phyloP scores from a whole-genome alignment of 1,140 invertebrate species.

The Drosophila bifasciata region DNA sequence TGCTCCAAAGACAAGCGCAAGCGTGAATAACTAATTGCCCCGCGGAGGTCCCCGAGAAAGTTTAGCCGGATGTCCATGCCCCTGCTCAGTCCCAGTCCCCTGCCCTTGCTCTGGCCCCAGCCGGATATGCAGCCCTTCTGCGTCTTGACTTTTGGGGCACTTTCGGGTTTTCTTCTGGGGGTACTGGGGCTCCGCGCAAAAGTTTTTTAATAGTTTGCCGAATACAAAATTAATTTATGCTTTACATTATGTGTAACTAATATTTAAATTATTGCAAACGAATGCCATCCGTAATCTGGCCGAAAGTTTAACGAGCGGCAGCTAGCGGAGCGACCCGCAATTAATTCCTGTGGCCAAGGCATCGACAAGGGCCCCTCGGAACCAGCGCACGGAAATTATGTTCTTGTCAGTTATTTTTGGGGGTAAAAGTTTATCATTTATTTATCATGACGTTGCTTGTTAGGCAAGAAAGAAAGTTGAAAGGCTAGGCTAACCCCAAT shows the following conservation, averaged over 20 bases:
- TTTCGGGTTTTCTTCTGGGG: conserved; percentile 1
- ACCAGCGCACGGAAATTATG: conserved; percentile 58
- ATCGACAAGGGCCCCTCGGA: conserved; percentile 37
- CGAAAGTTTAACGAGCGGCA: conserved; percentile 63
- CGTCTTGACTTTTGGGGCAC: conserved; percentile 1
- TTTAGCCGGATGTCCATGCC: conserved; percentile 64
- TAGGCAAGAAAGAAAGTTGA: conserved; percentile 16
- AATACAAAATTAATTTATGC: conserved; percentile 83
- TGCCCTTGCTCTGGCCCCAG: conserved; percentile 7
- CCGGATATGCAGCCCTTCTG: background rate
- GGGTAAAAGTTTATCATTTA: conserved; percentile 66
- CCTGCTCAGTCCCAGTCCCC: no score
- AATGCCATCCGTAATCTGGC: conserved; percentile 36
- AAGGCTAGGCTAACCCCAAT: conserved; percentile 31
- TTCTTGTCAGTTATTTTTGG: conserved; percentile 58
- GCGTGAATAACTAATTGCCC: conserved; percentile 83
- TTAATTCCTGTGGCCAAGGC: conserved; percentile 60
- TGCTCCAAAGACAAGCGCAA: conserved; percentile 65
- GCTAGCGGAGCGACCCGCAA: conserved; percentile 50
- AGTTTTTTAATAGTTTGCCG: conserved; percentile 77
- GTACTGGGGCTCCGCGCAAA: conserved; percentile 18
- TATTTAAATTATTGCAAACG: conserved; percentile 77
- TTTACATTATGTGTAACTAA: conserved; percentile 82
- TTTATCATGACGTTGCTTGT: conserved; percentile 56
- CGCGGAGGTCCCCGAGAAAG: conserved; percentile 40